Evolutionary conservation across 2,888 invertebrate species (phyloP).

Genomic region (Macrosoma leucophasiata): DNA sequence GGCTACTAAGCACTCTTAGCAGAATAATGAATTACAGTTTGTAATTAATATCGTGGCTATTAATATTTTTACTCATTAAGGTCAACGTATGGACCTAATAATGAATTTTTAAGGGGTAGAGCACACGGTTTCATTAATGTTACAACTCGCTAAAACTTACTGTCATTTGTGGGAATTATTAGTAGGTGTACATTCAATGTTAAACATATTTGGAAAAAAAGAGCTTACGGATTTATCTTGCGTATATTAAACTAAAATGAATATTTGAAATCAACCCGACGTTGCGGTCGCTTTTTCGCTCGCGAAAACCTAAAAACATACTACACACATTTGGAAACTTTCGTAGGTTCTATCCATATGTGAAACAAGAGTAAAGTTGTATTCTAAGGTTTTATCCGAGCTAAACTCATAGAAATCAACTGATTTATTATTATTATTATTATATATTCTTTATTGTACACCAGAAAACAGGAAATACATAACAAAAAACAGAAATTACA

Average conservation of each 20-base stretch:
- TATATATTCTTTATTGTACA: too few relatives aligned
- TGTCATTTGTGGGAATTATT: neutral
- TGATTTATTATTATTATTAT: too few relatives aligned
- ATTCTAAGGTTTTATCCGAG: too few relatives aligned
- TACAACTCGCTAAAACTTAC: conserved; percentile 4
- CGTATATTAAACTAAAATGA: neutral
- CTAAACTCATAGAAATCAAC: too few relatives aligned
- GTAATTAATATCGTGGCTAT: conserved; percentile 34
- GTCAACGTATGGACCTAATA: conserved; percentile 25
- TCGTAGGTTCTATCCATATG: too few relatives aligned
- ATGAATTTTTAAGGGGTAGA: conserved; percentile 24
- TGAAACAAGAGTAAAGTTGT: too few relatives aligned
- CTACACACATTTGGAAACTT: too few relatives aligned
- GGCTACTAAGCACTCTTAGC: conserved; percentile 28
- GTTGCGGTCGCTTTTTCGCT: neutral
- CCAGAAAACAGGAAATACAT: too few relatives aligned
- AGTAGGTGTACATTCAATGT: neutral
- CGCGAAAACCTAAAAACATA: too few relatives aligned
- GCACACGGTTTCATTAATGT: conserved; percentile 13
- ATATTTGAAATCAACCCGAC: neutral
- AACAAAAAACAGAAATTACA: too few relatives aligned
- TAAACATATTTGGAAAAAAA: neutral
- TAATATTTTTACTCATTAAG: conserved; percentile 38
- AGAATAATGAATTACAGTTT: conserved; percentile 31
- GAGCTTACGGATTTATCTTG: neutral